Conservation (phyloP, 1,140 invertebrate species). For the Helicoverpa armigera region DNA sequence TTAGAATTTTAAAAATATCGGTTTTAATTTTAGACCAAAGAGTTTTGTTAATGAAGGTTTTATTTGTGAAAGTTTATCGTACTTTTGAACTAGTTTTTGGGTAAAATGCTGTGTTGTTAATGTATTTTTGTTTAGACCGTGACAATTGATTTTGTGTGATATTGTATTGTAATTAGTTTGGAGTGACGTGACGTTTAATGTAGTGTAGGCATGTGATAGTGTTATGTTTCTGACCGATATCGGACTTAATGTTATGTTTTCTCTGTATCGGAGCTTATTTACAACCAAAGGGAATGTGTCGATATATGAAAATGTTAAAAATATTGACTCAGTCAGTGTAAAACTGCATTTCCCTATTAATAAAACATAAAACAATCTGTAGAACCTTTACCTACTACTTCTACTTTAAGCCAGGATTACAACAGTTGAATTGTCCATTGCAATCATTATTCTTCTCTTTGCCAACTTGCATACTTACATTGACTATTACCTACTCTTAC, state of each 20-base stretch:
- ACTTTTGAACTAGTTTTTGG: slow-evolving; percentile 3
- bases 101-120: neutral
- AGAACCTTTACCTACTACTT: no score
- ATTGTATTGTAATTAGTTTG: neutral
- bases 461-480: no score
- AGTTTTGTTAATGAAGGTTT: neutral
- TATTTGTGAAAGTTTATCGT: slow-evolving; percentile 9
- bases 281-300: neutral
- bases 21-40: slow-evolving; percentile 40
- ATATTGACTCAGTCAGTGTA: no score
- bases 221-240: slow-evolving; percentile 21
- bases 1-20: slow-evolving; percentile 57
- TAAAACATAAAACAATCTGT: no score
- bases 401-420: no score
- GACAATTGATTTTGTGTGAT: neutral
- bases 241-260: neutral
- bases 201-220: neutral
- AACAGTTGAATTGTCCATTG: no score
- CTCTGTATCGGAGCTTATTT: neutral
- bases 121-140: neutral
- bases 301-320: neutral
- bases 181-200: neutral
- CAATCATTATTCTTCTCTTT: no score
- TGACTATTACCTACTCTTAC: no score
- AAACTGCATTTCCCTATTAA: no score